phyloP scores from a whole-genome alignment of 2,888 invertebrate genomes.

The Piscicola geometra region DNA sequence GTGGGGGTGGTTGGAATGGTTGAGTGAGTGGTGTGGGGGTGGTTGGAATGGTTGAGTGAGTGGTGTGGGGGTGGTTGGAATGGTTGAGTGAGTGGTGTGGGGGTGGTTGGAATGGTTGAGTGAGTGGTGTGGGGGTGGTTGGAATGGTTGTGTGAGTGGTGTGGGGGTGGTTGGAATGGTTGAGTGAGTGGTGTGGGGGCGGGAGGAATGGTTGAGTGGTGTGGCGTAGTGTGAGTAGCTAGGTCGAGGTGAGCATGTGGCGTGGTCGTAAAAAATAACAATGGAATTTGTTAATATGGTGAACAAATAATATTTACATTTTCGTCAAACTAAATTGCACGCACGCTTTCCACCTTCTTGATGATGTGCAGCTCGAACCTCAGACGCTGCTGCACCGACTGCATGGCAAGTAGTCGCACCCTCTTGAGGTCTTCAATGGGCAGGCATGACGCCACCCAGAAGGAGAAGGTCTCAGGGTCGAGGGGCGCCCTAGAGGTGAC shows the following conservation, averaged over 20 bases:
- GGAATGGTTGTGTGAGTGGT: too few relatives aligned
- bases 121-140: too few relatives aligned
- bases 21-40: too few relatives aligned
- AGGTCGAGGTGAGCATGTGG: not conserved
- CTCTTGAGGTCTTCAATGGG: slow-evolving; percentile 66
- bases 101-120: too few relatives aligned
- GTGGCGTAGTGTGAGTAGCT: too few relatives aligned
- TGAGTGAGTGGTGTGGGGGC: too few relatives aligned
- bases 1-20: too few relatives aligned
- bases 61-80: too few relatives aligned
- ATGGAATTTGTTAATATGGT: not conserved
- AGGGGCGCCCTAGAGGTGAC: slow-evolving; percentile 61
- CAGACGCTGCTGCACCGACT: slow-evolving; percentile 67
- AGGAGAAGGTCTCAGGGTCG: slow-evolving; percentile 69
- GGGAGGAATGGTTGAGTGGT: too few relatives aligned
- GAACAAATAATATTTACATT: not conserved
- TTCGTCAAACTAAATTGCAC: not conserved
- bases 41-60: too few relatives aligned
- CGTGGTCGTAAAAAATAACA: not conserved
- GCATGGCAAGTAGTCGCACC: slow-evolving; percentile 64
- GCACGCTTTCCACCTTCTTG: slow-evolving; percentile 53
- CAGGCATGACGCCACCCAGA: slow-evolving; percentile 75
- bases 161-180: too few relatives aligned
- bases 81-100: too few relatives aligned
- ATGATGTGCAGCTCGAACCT: slow-evolving; percentile 60